These are phyloP conservation scores for Apis dorsata DNA, from an alignment of 1,140 invertebrate species.

Conservation along the genomic window DNA sequence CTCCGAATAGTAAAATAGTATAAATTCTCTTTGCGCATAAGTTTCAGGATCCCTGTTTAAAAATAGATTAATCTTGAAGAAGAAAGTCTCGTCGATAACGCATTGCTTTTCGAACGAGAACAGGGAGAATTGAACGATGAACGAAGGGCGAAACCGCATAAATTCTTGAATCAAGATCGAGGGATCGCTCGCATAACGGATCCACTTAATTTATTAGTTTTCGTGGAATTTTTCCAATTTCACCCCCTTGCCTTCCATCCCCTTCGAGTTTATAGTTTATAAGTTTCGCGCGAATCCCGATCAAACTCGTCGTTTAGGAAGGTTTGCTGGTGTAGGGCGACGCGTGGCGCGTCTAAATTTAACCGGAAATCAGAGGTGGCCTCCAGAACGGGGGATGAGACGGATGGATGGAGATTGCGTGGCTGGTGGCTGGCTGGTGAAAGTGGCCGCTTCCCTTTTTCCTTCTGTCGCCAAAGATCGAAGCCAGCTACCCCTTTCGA, in stretches of 20 bases:
- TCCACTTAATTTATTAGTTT: conserved; percentile 11
- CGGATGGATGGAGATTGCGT: conserved; percentile 24
- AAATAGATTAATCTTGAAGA: background rate
- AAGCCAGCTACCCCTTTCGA: conserved; percentile 44
- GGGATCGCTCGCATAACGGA: background rate
- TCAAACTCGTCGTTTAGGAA: too few relatives aligned
- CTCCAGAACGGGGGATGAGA: conserved; percentile 26
- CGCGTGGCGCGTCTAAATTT: conserved; percentile 46
- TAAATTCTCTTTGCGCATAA: background rate
- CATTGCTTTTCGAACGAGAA: background rate
- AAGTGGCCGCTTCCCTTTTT: conserved; percentile 45
- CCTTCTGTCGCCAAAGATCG: conserved; percentile 50
- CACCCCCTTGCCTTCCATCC: background rate
- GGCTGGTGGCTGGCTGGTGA: conserved; percentile 30
- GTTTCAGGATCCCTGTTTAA: background rate
- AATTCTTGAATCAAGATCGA: conserved; percentile 6
- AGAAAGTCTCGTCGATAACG: background rate
- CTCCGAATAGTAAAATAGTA: background rate
- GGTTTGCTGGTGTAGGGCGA: background rate
- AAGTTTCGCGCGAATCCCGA: background rate
- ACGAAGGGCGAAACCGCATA: background rate
- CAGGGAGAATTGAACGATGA: background rate
- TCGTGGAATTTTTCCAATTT: background rate
- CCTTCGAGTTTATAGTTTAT: too few relatives aligned
- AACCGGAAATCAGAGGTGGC: conserved; percentile 37